Evolutionary conservation across 2,888 invertebrate genomes (phyloP).

Genomic region (Dynastes tityus): DNA sequence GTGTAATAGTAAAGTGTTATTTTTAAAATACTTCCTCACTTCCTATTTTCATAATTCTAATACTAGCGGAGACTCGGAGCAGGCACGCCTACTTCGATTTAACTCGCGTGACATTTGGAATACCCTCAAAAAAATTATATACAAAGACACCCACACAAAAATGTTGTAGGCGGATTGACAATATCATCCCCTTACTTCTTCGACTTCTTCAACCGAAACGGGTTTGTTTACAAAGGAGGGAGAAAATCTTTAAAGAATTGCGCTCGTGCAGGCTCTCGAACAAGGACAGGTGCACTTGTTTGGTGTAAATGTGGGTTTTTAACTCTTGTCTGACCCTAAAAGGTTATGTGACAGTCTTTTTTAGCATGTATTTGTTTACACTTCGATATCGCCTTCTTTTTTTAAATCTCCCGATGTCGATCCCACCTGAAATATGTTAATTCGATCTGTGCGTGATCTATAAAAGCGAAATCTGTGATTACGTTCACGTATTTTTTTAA

Average conservation of each 20-base stretch:
- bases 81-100: slow-evolving; percentile 18
- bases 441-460: background rate
- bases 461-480: background rate
- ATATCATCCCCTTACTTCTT: slow-evolving; percentile 5
- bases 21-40: slow-evolving; percentile 46
- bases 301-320: slow-evolving; percentile 35
- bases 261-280: background rate
- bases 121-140: background rate
- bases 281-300: slow-evolving; percentile 32
- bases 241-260: background rate
- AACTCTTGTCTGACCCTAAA: slow-evolving; percentile 33
- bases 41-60: slow-evolving; percentile 43
- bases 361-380: slow-evolving; percentile 23
- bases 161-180: slow-evolving; percentile 2
- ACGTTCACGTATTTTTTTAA: background rate
- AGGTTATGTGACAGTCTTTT: slow-evolving; percentile 30
- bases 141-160: background rate
- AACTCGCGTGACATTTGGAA: slow-evolving; percentile 17
- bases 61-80: background rate
- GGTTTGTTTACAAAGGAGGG: slow-evolving; percentile 6
- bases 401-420: background rate
- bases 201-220: slow-evolving; percentile 1
- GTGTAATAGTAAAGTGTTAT: slow-evolving; percentile 28
- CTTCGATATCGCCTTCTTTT: background rate
- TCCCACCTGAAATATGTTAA: slow-evolving; percentile 28